A percentile compares a stretch with the other conserved stretches of the same genome.
Conservation (phyloP, 1,140 invertebrate species). For the Lepidostoma basale region DNA sequence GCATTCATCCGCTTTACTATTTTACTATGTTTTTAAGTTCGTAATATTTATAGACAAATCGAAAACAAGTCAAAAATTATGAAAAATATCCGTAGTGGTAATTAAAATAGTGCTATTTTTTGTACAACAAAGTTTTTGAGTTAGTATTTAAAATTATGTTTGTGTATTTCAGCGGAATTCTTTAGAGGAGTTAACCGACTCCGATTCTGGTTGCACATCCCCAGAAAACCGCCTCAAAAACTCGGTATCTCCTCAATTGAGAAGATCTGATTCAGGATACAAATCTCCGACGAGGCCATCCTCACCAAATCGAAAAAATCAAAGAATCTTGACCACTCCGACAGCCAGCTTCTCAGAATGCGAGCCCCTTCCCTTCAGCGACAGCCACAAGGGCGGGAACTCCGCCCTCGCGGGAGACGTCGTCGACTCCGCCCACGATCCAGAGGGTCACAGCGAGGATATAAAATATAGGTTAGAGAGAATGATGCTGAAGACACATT, state of each 20-base stretch:
- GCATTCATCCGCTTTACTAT: no score
- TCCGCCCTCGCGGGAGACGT: constrained; percentile 9
- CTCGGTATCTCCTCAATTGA: constrained; percentile 59
- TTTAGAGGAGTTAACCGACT: constrained; percentile 56
- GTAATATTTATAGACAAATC: no score
- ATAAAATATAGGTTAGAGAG: constrained; percentile 40
- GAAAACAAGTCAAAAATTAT: no score
- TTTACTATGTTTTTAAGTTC: no score
- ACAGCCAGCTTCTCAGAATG: constrained; percentile 32
- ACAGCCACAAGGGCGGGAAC: constrained; percentile 11
- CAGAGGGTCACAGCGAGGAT: constrained; percentile 26
- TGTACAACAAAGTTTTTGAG: no score
- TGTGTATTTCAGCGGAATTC: constrained; percentile 42
- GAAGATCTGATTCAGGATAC: constrained; percentile 61
- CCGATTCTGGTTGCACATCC: constrained; percentile 61
- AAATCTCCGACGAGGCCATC: constrained; percentile 56
- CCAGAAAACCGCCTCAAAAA: constrained; percentile 60
- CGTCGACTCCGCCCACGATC: not conserved
- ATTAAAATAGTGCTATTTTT: no score
- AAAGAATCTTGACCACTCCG: constrained; percentile 51
- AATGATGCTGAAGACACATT: constrained; percentile 51
- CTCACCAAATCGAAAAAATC: constrained; percentile 55
- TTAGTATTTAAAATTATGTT: not conserved
- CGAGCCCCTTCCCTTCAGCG: constrained; percentile 31
- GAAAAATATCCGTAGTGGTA: no score